phyloP scores from a whole-genome alignment of 2,888 invertebrate species.

The Tortrix viridana region DNA sequence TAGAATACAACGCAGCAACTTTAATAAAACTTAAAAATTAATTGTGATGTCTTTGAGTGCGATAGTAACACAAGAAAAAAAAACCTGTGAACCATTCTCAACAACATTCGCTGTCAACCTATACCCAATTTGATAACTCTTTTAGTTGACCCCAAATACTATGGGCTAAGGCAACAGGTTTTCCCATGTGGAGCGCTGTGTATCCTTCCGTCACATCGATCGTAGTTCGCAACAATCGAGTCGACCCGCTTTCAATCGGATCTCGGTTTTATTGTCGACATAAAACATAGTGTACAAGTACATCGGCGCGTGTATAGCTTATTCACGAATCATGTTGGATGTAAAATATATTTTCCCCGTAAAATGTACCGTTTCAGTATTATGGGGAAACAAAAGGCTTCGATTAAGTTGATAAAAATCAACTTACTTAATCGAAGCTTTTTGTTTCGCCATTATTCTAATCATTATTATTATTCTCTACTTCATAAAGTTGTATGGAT shows the following conservation, averaged over 20 bases:
- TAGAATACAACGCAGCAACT: too few species aligned
- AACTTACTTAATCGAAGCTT: too few species aligned
- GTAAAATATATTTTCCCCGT: constrained; percentile 7
- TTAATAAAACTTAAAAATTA: too few species aligned
- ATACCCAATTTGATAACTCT: not conserved
- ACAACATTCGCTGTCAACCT: not conserved
- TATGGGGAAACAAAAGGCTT: not conserved
- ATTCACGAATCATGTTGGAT: constrained; percentile 16
- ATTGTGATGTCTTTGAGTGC: too few species aligned
- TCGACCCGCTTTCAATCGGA: constrained; percentile 61
- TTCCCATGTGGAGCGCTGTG: constrained; percentile 48
- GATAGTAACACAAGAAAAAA: too few species aligned
- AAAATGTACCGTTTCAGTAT: constrained; percentile 18
- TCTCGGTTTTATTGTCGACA: constrained; percentile 46
- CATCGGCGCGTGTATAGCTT: not conserved
- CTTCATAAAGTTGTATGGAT: too few species aligned
- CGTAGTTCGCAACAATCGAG: constrained; percentile 65
- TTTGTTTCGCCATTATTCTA: constrained; percentile 5
- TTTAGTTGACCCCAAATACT: constrained; percentile 19
- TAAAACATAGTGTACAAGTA: constrained; percentile 40
- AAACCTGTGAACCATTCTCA: too few species aligned
- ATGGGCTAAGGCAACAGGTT: constrained; percentile 63
- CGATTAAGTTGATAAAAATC: not conserved
- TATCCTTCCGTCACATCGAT: constrained; percentile 45
- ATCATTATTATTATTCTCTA: not conserved